Conservation (phyloP, 2,888 invertebrate species). For the Zhuqinia jingwanae region DNA sequence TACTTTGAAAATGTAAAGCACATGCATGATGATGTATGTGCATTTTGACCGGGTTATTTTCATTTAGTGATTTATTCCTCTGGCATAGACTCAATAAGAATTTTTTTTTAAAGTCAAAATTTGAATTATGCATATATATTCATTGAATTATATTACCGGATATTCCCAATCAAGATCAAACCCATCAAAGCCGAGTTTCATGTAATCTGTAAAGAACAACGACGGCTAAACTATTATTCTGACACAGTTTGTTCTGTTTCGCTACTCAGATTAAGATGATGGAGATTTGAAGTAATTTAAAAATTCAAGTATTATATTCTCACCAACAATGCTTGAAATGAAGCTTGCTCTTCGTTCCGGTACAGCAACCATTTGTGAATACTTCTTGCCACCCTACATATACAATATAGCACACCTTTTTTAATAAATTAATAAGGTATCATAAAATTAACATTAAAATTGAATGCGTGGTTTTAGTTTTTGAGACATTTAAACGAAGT, state of each 20-base stretch:
- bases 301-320: slow-evolving; percentile 12
- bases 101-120: too few species aligned
- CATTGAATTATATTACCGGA: slow-evolving; percentile 91
- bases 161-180: slow-evolving; percentile 75
- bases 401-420: too few species aligned
- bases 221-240: background rate
- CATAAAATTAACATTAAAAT: background rate
- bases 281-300: background rate
- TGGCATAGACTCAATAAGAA: too few species aligned
- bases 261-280: slow-evolving; percentile 19
- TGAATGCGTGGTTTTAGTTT: background rate
- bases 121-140: too few species aligned
- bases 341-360: slow-evolving; percentile 73
- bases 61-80: too few species aligned
- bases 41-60: too few species aligned
- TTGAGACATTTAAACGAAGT: too few species aligned
- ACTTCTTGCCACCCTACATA: slow-evolving; percentile 75
- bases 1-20: too few species aligned
- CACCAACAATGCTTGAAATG: slow-evolving; percentile 74
- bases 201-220: slow-evolving; percentile 27
- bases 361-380: slow-evolving; percentile 75
- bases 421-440: background rate
- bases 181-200: slow-evolving; percentile 69
- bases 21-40: slow-evolving; percentile 81
- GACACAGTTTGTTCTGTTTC: background rate